Base-by-base conservation (phyloP, 2,113 vertebrate species). In the Spheniscus mendiculus region DNA sequence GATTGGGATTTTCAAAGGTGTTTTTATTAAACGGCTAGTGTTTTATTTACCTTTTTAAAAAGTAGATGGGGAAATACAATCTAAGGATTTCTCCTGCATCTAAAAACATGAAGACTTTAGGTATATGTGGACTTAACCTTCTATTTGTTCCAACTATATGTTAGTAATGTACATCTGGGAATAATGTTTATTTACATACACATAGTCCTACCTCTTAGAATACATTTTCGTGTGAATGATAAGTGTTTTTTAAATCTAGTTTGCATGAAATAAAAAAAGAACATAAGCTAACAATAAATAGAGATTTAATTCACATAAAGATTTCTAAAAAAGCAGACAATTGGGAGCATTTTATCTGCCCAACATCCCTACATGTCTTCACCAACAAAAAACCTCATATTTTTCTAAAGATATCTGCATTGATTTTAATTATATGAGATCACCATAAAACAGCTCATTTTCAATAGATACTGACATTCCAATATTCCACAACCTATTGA, bases 351-450 rank as follows among this genome's bases (percentile, higher is more conserved):
- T 96, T 96, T 94, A 73, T 89, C 93, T 84, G 85, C 36, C 34
- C 30, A 62, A 40, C 36, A 88, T 65, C 27, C 12, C 34, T 78
- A 32, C 34, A 78, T 47, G 73, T 52, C 27, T 81, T 73, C 78
- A 78, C 34, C 38, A 73, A 17, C 38, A 53, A 83, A 91, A 69
- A 25, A 63, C 67, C 90, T 42, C 4, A 15, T 20, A 62, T 49
- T 71, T 59, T 84, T 87, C 70, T 83, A 34, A 92, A 89, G 63
- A 74, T 78, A 90, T 62, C 71, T 89, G 12, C 66, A 89, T 89
- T 93, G 91, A 93, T 95, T 97, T 97, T 95, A 96, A 91, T 95
- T 95, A 77, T 65, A 82, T 83, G 53, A 89, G 86, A 94, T 96
- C 66, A 94, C 63, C 55, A 87, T 87, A 95, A 95, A 91, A 0